These are phyloP conservation scores for Melanostigma gelatinosum DNA, from an alignment of 2,113 vertebrate species.

Conservation along the genomic window DNA sequence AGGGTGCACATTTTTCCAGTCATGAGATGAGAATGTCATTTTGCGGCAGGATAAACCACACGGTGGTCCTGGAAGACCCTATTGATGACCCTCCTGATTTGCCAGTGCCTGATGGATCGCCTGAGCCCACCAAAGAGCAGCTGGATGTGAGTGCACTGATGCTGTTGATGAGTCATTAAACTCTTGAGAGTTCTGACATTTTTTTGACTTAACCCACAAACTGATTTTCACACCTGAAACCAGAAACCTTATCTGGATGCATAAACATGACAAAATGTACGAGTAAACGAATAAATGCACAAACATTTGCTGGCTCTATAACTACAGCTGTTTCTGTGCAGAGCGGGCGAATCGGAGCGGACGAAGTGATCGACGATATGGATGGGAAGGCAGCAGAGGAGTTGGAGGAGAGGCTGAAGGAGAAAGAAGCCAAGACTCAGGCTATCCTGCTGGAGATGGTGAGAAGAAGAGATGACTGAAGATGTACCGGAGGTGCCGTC, in stretches of 20 bases:
- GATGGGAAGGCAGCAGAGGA: conserved; percentile 89
- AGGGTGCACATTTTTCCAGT: neutral
- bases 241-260: neutral
- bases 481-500: neutral
- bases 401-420: conserved; percentile 92
- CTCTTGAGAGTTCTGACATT: neutral
- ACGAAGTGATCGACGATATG: conserved; percentile 92
- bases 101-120: conserved; percentile 91
- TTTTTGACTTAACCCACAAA: neutral
- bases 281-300: neutral
- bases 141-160: conserved; percentile 89
- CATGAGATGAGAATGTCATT: neutral
- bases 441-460: conserved; percentile 99
- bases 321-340: conserved; percentile 55
- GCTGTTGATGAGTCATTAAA: neutral
- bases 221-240: neutral
- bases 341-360: conserved; percentile 98
- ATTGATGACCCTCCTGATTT: conserved; percentile 94
- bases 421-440: conserved; percentile 96
- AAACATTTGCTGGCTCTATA: neutral
- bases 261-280: neutral
- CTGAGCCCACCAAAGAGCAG: conserved; percentile 94
- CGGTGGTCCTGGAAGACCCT: conserved; percentile 95
- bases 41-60: conserved; percentile 92
- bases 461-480: conserved; percentile 47